phyloP scores from a whole-genome alignment of 2,797 vertebrate species.

The Squalus acanthias region DNA sequence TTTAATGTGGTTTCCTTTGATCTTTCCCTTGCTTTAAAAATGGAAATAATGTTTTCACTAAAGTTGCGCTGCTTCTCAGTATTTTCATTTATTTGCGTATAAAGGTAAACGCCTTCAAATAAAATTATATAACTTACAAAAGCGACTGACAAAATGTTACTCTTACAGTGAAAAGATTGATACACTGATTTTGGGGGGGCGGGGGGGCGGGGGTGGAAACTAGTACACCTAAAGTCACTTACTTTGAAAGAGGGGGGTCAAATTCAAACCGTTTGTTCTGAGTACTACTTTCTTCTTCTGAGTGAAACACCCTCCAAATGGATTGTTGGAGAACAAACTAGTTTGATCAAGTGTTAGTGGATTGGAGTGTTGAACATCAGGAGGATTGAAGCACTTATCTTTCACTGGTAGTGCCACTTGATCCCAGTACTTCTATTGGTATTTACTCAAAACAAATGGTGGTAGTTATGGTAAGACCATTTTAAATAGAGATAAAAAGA shows the following conservation, averaged over 20 bases:
- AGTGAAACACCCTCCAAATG: not conserved
- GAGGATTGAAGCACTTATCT: not conserved
- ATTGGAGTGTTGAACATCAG: not conserved
- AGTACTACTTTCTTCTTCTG: not conserved
- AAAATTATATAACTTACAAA: not conserved
- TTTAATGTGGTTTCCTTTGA: not conserved
- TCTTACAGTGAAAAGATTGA: not conserved
- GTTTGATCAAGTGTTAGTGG: not conserved
- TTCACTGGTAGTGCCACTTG: not conserved
- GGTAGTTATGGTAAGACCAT: not conserved
- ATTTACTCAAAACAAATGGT: not conserved
- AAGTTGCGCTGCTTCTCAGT: not conserved
- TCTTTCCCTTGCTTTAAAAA: slow-evolving; percentile 6
- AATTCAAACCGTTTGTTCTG: not conserved
- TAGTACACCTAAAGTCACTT: not conserved
- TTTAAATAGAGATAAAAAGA: not conserved
- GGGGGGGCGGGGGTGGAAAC: not conserved
- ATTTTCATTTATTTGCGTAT: slow-evolving; percentile 10
- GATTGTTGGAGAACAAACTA: not conserved
- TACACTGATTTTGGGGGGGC: not conserved
- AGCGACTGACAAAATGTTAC: not conserved
- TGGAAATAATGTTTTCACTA: not conserved
- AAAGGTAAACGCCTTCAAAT: not conserved
- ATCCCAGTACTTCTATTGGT: not conserved
- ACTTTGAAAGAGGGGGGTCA: not conserved